Percentiles rank a stretch among this genome's conserved stretches.
Conservation (phyloP, 2,888 invertebrate genomes). For the Drosophila rubida region DNA sequence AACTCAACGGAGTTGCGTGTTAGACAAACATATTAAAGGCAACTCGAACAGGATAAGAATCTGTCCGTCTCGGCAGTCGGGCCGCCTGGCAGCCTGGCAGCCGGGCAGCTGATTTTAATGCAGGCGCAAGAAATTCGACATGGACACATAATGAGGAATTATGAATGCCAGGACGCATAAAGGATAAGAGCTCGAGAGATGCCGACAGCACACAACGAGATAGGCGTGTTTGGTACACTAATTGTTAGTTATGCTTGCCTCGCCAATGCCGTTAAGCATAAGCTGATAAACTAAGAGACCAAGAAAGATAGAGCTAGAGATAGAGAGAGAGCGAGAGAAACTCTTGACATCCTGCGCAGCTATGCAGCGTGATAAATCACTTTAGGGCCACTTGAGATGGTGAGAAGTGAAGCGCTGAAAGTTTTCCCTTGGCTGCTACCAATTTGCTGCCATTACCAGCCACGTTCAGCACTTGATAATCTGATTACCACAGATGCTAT, state of each 20-base stretch:
- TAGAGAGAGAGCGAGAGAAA: not conserved
- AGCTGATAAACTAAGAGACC: slow-evolving; percentile 16
- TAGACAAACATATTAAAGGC: slow-evolving; percentile 25
- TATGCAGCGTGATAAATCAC: slow-evolving; percentile 44
- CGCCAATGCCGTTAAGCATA: slow-evolving; percentile 8
- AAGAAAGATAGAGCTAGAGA: not conserved
- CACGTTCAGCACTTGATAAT: slow-evolving; percentile 47
- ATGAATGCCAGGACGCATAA: slow-evolving; percentile 57
- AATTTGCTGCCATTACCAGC: slow-evolving; percentile 23
- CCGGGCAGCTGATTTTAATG: slow-evolving; percentile 41
- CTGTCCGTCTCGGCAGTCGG: slow-evolving; percentile 16
- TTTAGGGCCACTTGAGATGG: slow-evolving; percentile 38
- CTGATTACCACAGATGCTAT: slow-evolving; percentile 28
- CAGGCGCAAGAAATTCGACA: slow-evolving; percentile 25
- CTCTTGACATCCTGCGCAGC: slow-evolving; percentile 11
- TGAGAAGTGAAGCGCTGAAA: slow-evolving; percentile 13
- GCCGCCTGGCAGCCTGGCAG: too few relatives aligned
- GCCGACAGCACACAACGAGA: slow-evolving; percentile 2
- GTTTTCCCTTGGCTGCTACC: slow-evolving; percentile 23
- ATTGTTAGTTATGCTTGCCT: slow-evolving; percentile 62
- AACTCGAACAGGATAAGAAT: slow-evolving; percentile 37
- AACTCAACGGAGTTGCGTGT: slow-evolving; percentile 37
- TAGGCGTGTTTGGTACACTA: slow-evolving; percentile 40
- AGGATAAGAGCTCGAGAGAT: slow-evolving; percentile 30
- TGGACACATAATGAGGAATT: slow-evolving; percentile 68